A percentile compares a stretch with the other conserved stretches of the same genome.
phyloP scores from a whole-genome alignment of 2,797 vertebrate species.

The Poecilia wingei region DNA sequence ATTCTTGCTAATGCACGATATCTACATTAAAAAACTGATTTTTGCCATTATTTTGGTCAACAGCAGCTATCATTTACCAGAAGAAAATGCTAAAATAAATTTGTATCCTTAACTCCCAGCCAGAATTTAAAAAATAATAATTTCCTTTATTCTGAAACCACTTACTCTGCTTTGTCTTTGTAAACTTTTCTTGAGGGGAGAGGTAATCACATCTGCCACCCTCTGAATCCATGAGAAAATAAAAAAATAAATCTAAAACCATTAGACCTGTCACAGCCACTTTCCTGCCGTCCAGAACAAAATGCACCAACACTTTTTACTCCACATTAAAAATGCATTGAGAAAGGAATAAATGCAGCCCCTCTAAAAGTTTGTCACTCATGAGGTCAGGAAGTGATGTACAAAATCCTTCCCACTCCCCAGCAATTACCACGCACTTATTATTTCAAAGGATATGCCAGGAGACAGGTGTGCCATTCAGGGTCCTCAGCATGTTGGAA shows the following conservation, averaged over 20 bases:
- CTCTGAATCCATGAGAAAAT: constrained; percentile 58
- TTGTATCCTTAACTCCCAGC: constrained; percentile 5
- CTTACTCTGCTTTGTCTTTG: constrained; percentile 68
- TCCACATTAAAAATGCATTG: constrained; percentile 82
- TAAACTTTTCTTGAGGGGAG: constrained; percentile 53
- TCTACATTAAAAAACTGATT: constrained; percentile 52
- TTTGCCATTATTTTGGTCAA: constrained; percentile 49
- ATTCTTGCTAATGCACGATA: constrained; percentile 30
- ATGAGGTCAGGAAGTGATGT: constrained; percentile 81
- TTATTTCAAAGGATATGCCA: constrained; percentile 82
- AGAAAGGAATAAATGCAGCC: constrained; percentile 76
- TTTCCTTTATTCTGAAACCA: constrained; percentile 50
- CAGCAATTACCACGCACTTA: constrained; percentile 82
- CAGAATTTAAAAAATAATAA: background rate
- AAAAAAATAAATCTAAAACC: constrained; percentile 59
- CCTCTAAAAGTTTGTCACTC: constrained; percentile 82
- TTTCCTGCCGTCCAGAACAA: constrained; percentile 60
- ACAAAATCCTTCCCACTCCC: constrained; percentile 77
- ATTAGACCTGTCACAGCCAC: constrained; percentile 73
- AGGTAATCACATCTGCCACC: constrained; percentile 74
- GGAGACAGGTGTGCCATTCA: constrained; percentile 84
- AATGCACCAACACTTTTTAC: constrained; percentile 80
- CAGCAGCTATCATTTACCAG: constrained; percentile 53
- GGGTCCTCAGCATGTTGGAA: constrained; percentile 69
- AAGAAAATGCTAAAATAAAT: constrained; percentile 42